A percentile compares a stretch with the other conserved stretches of the same genome.
These are phyloP conservation scores for Tuberolachnus salignus DNA, from an alignment of 2,888 invertebrate genomes.

Conservation along the genomic window DNA sequence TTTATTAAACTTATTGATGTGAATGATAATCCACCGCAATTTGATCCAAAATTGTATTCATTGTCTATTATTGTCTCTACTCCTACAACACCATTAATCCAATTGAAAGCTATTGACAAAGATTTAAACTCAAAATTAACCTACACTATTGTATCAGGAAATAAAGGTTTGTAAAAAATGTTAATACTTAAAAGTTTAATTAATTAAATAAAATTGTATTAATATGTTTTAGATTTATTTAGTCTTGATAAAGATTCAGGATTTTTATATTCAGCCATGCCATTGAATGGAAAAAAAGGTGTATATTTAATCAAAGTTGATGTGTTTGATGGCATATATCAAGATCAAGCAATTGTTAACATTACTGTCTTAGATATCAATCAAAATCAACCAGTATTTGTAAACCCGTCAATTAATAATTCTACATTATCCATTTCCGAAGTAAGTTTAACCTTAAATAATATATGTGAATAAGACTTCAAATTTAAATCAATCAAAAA, in stretches of 20 bases:
- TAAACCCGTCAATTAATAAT: conserved; percentile 76
- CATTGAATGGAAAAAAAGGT: conserved; percentile 71
- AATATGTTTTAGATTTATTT: conserved; percentile 70
- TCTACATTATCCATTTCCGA: conserved; percentile 82
- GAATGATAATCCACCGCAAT: conserved; percentile 88
- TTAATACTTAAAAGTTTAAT: neutral
- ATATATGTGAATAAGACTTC: neutral
- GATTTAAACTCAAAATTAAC: conserved; percentile 78
- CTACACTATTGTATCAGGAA: conserved; percentile 75
- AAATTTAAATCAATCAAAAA: too few relatives aligned
- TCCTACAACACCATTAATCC: conserved; percentile 81
- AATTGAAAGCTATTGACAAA: conserved; percentile 79
- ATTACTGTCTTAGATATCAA: conserved; percentile 81
- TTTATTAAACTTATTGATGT: conserved; percentile 79
- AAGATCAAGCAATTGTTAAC: conserved; percentile 74
- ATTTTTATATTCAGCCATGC: conserved; percentile 78
- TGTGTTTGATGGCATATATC: conserved; percentile 77
- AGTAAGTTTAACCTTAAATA: conserved; percentile 64
- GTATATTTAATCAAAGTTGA: conserved; percentile 69
- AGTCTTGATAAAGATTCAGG: conserved; percentile 77
- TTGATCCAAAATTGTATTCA: conserved; percentile 77
- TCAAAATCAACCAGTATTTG: conserved; percentile 80
- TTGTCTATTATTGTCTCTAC: conserved; percentile 84
- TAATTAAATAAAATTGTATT: neutral
- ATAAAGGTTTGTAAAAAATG: conserved; percentile 63